phyloP scores from a whole-genome alignment of 2,888 invertebrate genomes.

The Nycteola revayana region DNA sequence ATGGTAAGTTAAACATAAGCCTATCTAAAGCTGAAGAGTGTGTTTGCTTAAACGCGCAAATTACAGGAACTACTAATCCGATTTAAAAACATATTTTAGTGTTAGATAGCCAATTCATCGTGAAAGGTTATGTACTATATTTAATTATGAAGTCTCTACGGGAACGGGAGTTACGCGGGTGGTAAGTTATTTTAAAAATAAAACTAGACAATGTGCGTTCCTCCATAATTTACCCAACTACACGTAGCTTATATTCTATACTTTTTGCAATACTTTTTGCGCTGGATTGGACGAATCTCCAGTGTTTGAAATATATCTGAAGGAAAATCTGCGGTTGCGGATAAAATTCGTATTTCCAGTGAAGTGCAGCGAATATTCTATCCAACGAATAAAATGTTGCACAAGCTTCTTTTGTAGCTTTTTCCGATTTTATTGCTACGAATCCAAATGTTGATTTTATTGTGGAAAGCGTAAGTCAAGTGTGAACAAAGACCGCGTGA shows the following conservation, averaged over 20 bases:
- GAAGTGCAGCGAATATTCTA: conserved; percentile 32
- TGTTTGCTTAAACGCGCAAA: too few species aligned
- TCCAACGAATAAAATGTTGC: conserved; percentile 27
- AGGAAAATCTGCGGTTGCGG: conserved; percentile 28
- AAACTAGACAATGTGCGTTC: too few species aligned
- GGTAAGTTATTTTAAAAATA: too few species aligned
- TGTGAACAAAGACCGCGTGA: conserved; percentile 2
- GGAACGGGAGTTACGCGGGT: too few species aligned
- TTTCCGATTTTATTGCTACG: conserved; percentile 17
- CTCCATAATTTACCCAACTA: not conserved
- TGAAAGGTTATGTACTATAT: too few species aligned
- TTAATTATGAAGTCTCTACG: too few species aligned
- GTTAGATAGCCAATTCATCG: too few species aligned
- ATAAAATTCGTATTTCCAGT: conserved; percentile 33
- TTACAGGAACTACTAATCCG: too few species aligned
- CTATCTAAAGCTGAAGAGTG: too few species aligned
- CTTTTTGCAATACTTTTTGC: conserved; percentile 39
- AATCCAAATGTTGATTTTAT: conserved; percentile 23
- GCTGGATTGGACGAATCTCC: conserved; percentile 34
- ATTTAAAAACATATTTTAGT: too few species aligned
- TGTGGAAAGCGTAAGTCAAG: conserved; percentile 16
- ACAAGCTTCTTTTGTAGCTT: conserved; percentile 27
- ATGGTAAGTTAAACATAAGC: too few species aligned
- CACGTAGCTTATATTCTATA: conserved; percentile 20
- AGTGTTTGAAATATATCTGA: conserved; percentile 39